Conservation (phyloP, 2,113 vertebrate genomes). For the Gopherus flavomarginatus region DNA sequence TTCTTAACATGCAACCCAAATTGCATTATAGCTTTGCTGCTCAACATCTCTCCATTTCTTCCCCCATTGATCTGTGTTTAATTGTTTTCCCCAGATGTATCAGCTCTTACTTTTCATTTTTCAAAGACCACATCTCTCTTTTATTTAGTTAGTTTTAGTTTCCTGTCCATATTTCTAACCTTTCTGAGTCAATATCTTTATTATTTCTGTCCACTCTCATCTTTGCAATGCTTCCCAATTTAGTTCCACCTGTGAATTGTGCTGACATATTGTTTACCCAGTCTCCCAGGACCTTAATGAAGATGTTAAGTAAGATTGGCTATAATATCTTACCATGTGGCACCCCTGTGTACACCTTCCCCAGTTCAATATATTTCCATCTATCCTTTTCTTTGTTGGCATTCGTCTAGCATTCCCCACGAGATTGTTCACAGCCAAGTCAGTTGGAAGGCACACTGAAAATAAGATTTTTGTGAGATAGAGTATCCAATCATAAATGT, state of each 20-base stretch:
- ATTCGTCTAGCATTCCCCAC: neutral
- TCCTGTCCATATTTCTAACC: neutral
- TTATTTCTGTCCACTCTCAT: neutral
- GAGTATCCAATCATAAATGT: neutral
- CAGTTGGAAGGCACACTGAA: neutral
- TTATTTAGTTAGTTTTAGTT: neutral
- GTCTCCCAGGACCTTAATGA: conserved; percentile 9
- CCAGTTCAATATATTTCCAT: neutral
- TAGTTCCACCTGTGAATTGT: neutral
- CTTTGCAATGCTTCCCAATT: neutral
- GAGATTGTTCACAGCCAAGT: neutral
- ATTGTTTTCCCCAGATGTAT: neutral
- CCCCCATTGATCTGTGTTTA: neutral
- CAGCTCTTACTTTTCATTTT: neutral
- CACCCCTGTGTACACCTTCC: neutral
- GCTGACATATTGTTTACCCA: neutral
- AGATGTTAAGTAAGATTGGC: neutral
- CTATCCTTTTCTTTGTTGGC: neutral
- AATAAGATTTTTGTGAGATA: neutral
- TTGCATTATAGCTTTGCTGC: neutral
- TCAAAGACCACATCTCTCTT: neutral
- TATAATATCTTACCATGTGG: neutral
- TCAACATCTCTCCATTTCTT: neutral
- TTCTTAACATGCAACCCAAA: neutral
- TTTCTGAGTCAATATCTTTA: neutral